Base-by-base conservation (phyloP, 2,888 invertebrate genomes). In the Lamproptera curius region DNA sequence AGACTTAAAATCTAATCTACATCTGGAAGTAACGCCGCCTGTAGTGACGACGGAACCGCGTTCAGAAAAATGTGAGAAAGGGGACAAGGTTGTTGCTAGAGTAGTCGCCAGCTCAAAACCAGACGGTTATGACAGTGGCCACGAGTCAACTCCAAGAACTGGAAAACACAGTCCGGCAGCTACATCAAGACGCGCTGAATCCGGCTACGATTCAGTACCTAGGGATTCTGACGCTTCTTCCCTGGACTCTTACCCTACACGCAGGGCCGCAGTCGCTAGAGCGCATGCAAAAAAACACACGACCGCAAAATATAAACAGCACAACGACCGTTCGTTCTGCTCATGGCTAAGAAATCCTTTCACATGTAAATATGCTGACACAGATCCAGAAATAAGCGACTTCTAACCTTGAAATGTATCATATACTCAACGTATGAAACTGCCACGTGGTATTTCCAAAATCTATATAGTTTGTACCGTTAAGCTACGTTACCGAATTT, bases 201-300 rank as follows among this genome's bases (percentile, higher is more conserved):
- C 95, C 65, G 97, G 97, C 1, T 97, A 97, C 66, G 97, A 97
- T 68, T 96, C 96, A 63, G 95, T 97, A 56, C 93, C 96, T 8
- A 88, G 96, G 52, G 96, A 96, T 73, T 94, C 94, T 58, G 96
- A 97, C 68, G 95, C 95, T 53, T 95, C 95, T 15, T 95, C 95
- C 50, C 91, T 95, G 58, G 95, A 95, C 56, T 96, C 96, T 0
- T 89, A 88, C 44, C 88, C 88, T 2, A 87, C 88, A 5, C 67
- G 88, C 16, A 72, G 85, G 37, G 81, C 88, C n/a, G 85, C 86
- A 10, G 83, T 86, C 6, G 82, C 88, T 10, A 65, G 88, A 56
- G 87, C 88, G 2, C 87, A 86, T 42, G 87, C 87, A 0, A 86
- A 88, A 57, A 86, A 90, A 58, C 90, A 89, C 59, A 88, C 88